Conservation (phyloP, 92 coral and sea anemone species). For the Phenganax stokvisi region DNA sequence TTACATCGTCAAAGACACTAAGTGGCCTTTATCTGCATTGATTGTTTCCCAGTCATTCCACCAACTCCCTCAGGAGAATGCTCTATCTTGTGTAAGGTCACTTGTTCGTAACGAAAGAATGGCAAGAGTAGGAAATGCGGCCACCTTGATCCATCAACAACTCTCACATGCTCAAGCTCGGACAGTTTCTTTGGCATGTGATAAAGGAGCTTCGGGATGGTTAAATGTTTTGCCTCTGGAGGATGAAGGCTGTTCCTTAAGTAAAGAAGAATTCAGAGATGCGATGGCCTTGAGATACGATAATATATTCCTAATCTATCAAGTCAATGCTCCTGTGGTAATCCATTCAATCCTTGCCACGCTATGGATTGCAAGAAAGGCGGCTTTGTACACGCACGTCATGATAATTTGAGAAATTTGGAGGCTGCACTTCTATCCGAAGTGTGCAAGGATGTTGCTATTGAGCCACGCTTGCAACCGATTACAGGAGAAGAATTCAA, state of each 20-base stretch:
- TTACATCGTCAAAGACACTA: background rate
- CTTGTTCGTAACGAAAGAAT: background rate
- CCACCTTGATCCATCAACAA: conserved; percentile 1
- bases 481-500: conserved; percentile 9
- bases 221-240: background rate
- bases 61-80: too few species aligned
- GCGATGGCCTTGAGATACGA: background rate
- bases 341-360: background rate
- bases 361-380: conserved; percentile 9
- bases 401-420: conserved; percentile 4
- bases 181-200: background rate
- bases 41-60: background rate
- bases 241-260: conserved; percentile 1
- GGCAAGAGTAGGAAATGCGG: background rate
- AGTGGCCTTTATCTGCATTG: background rate
- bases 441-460: conserved; percentile 17
- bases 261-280: conserved; percentile 13
- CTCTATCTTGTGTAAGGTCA: background rate
- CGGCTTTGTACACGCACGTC: background rate
- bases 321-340: conserved; percentile 9
- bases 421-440: background rate
- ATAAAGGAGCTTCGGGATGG: conserved; percentile 9
- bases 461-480: background rate
- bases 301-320: conserved; percentile 3
- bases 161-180: conserved; percentile 9